Evolutionary conservation across 2,113 vertebrate species (phyloP).

Genomic region (Lonchura striata): DNA sequence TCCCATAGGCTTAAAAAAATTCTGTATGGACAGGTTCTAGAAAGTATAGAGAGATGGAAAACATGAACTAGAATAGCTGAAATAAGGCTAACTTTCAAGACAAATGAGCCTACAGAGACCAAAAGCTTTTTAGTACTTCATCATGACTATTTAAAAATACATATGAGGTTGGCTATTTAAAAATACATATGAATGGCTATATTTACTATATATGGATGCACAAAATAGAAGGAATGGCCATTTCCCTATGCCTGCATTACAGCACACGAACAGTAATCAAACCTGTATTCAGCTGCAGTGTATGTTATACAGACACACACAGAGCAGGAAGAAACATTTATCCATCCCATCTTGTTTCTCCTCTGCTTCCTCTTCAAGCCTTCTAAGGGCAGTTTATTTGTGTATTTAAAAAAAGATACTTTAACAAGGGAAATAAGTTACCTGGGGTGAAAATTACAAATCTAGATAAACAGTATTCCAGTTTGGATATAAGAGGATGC

Average conservation of each 20-base stretch:
- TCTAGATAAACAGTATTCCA: background rate
- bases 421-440: background rate
- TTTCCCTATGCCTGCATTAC: background rate
- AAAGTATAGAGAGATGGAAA: background rate
- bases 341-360: background rate
- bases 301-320: background rate
- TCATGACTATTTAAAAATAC: background rate
- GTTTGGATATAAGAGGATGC: background rate
- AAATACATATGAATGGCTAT: background rate
- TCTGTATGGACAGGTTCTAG: background rate
- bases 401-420: background rate
- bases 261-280: background rate
- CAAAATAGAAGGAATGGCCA: background rate
- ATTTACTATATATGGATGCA: background rate
- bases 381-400: background rate
- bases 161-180: background rate
- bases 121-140: background rate
- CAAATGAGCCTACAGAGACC: background rate
- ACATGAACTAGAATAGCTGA: background rate
- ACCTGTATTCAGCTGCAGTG: background rate
- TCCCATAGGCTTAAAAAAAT: background rate
- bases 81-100: background rate
- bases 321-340: background rate
- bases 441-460: background rate
- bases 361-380: background rate